Base-by-base conservation (phyloP, 2,113 vertebrate species). In the Siniperca chuatsi region DNA sequence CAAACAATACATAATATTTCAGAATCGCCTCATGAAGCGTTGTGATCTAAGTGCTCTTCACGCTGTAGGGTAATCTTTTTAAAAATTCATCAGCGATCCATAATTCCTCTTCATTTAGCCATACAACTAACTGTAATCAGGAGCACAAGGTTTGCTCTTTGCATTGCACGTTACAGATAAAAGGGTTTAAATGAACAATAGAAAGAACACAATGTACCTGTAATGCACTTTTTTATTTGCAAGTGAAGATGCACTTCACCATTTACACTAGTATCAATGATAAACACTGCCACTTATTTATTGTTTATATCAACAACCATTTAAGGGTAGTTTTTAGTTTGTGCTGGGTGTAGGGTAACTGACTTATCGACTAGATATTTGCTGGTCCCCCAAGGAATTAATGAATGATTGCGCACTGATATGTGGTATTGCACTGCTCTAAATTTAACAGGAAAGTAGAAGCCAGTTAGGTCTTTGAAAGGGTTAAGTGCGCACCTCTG, bases 401-500 rank as follows among this genome's bases (percentile, higher is more conserved):
- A 58, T 57, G 4, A 46, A n/a, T 29, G 15, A 54, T n/a, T 67
- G 33, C 2, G 12, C 55, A 29, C 60, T 4, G 12, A 46, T 64
- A 46, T 66, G 37, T n/a, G 25, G 2, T 76, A 20, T 23, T 70
- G 8, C 23, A 75, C 37, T 35, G 29, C n/a, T 62, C 44, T 20
- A n/a, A 11, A 1, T 35, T 48, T 23, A 81, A 16, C 68, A 52
- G n/a, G 25, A 48, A 37, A 61, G 50, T 52, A n/a, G 25, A 61
- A 20, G 2, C 35, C 42, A 16, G 23, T 58, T 1, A 20, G 4
- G 9, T 57, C 37, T 75, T 20, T 29, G 46, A 67, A 70, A 42
- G 58, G 69, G 73, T 83, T 78, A 66, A 78, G 25, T 25, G 25
- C 9, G 40, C 11, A 21, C 65, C 70, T 78, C 64, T 64, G 72